Base-by-base conservation (phyloP, 2,888 invertebrate genomes). In the Nowickia ferox region DNA sequence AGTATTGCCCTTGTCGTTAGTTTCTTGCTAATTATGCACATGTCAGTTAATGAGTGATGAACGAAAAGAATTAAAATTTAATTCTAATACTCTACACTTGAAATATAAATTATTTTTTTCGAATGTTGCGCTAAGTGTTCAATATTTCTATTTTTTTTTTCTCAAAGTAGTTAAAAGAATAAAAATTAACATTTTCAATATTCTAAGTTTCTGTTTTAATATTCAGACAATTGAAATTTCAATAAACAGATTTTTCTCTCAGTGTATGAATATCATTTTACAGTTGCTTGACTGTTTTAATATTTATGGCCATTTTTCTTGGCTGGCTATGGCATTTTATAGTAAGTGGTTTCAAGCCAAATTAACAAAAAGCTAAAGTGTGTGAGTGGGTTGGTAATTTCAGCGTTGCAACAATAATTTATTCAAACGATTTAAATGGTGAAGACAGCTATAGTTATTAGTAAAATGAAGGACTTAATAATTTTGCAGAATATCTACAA, bases 361-460 rank as follows among this genome's bases (percentile, higher is more conserved):
- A 76, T 46, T 42, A 71, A 77, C 71, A 81, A 83, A 46, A 82
- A 82, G 76, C 69, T 65, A 82, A 82, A 83, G 63, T 76, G 76
- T 83, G 65, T 77, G 63, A 83, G 82, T 83, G 75, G 76, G 82
- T 30, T 30, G 11, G 30, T 46, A 57, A 57, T 44, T 30, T 6
- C 8, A 55, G 55, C 10, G 17, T 4, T 10, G 17, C 38, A 66
- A 8, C 0, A 38, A 40, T 11, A 40, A 15, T 42, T 22, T 53
- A n/a, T 65, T 65, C 15, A 15, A 40, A 40, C 38, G 11, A n/a
- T 59, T n/a, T 59, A 15, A 40, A 40, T 40, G 59, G 9, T n/a
- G 19, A 19, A 22, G 42, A 9, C 42, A 63, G 30, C 5, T 66
- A 4, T 9, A 48, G 15, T 44, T 30, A 22, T 66, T n/a, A 66